A percentile compares a stretch with the other conserved stretches of the same genome.
phyloP scores from a whole-genome alignment of 2,888 invertebrate species.

The Caenorhabditis imperialis region DNA sequence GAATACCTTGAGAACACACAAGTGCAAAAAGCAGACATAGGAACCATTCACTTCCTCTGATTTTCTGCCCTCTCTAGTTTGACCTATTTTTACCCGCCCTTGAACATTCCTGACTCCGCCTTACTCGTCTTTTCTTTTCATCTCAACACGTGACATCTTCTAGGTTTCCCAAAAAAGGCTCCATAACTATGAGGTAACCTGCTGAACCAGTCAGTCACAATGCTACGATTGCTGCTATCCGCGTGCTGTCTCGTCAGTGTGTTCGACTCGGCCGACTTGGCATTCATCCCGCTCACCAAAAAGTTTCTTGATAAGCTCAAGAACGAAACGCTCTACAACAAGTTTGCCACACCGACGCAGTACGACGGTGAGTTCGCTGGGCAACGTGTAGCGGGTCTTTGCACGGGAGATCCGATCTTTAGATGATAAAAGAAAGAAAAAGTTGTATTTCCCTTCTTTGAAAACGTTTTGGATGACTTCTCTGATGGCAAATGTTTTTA shows the following conservation, averaged over 20 bases:
- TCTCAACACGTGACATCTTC: constrained; percentile 6
- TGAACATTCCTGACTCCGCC: constrained; percentile 18
- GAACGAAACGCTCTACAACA: constrained; percentile 72
- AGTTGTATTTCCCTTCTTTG: constrained; percentile 7
- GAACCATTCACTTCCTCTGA: constrained; percentile 32
- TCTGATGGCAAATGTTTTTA: constrained; percentile 32
- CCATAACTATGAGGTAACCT: constrained; percentile 34
- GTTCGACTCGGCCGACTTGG: constrained; percentile 46
- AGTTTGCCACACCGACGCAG: constrained; percentile 76
- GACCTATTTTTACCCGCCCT: constrained; percentile 49
- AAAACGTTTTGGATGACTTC: neutral
- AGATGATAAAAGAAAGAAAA: neutral
- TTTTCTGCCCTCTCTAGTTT: constrained; percentile 50
- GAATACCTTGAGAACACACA: constrained; percentile 47
- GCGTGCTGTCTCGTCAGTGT: constrained; percentile 24
- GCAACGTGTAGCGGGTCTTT: too few relatives aligned
- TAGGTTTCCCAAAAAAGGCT: neutral
- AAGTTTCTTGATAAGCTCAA: constrained; percentile 71
- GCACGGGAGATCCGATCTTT: neutral
- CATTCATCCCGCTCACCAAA: constrained; percentile 65
- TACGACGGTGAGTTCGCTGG: constrained; percentile 71
- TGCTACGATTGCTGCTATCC: constrained; percentile 40
- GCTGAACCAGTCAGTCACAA: neutral
- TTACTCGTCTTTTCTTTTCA: constrained; percentile 10
- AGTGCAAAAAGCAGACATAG: constrained; percentile 17